These are phyloP conservation scores for Nematopogon swammerdamellus DNA, from an alignment of 2,888 invertebrate species.

Conservation along the genomic window DNA sequence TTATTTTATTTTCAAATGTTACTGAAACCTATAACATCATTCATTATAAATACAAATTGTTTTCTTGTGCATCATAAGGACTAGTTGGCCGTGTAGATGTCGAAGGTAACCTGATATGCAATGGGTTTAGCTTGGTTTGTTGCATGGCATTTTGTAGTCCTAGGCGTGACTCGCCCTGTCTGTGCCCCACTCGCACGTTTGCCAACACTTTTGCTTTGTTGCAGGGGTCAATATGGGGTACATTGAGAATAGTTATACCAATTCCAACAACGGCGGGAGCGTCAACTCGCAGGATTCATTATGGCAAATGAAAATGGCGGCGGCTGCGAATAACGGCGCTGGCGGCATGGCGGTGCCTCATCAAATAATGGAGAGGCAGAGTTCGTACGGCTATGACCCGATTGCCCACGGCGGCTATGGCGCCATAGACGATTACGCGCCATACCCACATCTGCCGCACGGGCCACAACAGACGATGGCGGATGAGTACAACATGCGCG, in stretches of 20 bases:
- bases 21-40: no score
- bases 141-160: background rate
- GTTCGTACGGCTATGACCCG: slow-evolving; percentile 74
- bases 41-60: slow-evolving; percentile 2
- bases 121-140: slow-evolving; percentile 7
- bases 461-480: slow-evolving; percentile 61
- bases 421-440: slow-evolving; percentile 79
- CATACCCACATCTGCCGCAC: slow-evolving; percentile 74
- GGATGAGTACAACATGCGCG: slow-evolving; percentile 67
- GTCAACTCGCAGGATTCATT: slow-evolving; percentile 92
- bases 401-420: slow-evolving; percentile 80
- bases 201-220: slow-evolving; percentile 12
- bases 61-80: slow-evolving; percentile 13
- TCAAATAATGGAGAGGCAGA: slow-evolving; percentile 63
- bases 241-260: slow-evolving; percentile 89
- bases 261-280: slow-evolving; percentile 92
- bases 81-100: slow-evolving; percentile 13
- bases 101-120: slow-evolving; percentile 7
- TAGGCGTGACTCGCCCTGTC: background rate
- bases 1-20: no score
- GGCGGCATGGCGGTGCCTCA: slow-evolving; percentile 54
- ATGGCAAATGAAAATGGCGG: slow-evolving; percentile 92
- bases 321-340: slow-evolving; percentile 65
- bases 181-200: background rate
- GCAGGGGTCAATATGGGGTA: slow-evolving; percentile 86